Evolutionary conservation across 2,888 invertebrate species (phyloP).

Genomic region (Zygothrica quintamaculata): DNA sequence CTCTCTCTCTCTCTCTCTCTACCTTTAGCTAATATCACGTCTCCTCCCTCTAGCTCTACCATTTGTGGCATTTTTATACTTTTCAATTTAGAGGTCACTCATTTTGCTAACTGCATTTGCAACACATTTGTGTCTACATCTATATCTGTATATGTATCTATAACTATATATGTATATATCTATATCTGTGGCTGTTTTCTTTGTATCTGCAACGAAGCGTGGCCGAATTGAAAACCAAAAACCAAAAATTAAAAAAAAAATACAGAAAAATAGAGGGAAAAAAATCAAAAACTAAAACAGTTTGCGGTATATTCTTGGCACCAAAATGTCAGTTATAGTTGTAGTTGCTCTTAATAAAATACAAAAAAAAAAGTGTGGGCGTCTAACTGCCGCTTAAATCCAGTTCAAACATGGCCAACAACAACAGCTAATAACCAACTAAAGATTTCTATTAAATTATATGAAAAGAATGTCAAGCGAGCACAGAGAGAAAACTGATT

Average conservation of each 20-base stretch:
- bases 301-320: constrained; percentile 78
- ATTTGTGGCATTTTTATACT: constrained; percentile 44
- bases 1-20: neutral
- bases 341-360: constrained; percentile 14
- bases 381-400: constrained; percentile 9
- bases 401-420: neutral
- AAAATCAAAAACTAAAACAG: constrained; percentile 64
- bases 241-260: constrained; percentile 14
- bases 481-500: no score
- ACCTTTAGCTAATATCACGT: no score
- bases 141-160: constrained; percentile 40
- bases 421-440: no score
- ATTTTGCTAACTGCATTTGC: constrained; percentile 58
- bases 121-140: constrained; percentile 21
- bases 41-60: no score
- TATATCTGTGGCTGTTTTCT: constrained; percentile 9
- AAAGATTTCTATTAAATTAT: no score
- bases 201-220: constrained; percentile 68
- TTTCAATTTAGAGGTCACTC: constrained; percentile 71
- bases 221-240: constrained; percentile 36
- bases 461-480: no score
- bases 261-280: no score
- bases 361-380: constrained; percentile 29
- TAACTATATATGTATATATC: constrained; percentile 35
- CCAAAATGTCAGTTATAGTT: constrained; percentile 75